Percentiles rank a stretch among this genome's conserved stretches.
phyloP scores from a whole-genome alignment of 2,888 invertebrate species.

The Machimus rusticus region DNA sequence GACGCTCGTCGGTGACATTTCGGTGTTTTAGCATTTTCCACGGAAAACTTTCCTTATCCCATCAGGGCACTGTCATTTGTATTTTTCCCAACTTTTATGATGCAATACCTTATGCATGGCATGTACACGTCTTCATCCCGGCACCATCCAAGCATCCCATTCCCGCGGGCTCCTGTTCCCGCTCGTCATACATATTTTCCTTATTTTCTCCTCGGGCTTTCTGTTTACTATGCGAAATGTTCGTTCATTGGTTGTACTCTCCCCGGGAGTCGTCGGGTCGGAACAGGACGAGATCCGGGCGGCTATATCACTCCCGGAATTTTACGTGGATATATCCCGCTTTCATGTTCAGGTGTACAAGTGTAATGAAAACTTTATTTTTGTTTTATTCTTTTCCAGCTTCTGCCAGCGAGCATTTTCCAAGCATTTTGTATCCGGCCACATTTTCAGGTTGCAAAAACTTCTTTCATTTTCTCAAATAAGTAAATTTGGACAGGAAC shows the following conservation, averaged over 20 bases:
- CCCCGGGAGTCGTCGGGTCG: not conserved
- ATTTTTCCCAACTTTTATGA: conserved; percentile 33
- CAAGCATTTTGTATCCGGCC: not conserved
- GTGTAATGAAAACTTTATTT: conserved; percentile 39
- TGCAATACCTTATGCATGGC: conserved; percentile 36
- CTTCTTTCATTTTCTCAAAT: not conserved
- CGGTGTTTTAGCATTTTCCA: not conserved
- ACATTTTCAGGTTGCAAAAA: conserved; percentile 18
- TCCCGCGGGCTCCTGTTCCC: not conserved
- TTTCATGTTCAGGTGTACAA: conserved; percentile 34
- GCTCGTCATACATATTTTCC: conserved; percentile 31
- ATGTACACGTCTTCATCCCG: conserved; percentile 13
- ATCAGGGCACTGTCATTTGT: conserved; percentile 27
- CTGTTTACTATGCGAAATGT: conserved; percentile 34
- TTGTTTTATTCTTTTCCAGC: conserved; percentile 28
- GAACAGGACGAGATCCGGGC: not conserved
- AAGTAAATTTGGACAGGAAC: not conserved
- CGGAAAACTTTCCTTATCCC: conserved; percentile 16
- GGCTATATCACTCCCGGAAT: conserved; percentile 27
- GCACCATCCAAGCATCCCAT: not conserved
- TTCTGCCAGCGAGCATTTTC: not conserved
- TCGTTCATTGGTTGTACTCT: conserved; percentile 28
- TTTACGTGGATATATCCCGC: conserved; percentile 12
- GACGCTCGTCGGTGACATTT: not conserved
- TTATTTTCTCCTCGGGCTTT: conserved; percentile 20